These are phyloP conservation scores for Drosophila triauraria DNA, from an alignment of 1,140 invertebrate genomes.

Conservation along the genomic window DNA sequence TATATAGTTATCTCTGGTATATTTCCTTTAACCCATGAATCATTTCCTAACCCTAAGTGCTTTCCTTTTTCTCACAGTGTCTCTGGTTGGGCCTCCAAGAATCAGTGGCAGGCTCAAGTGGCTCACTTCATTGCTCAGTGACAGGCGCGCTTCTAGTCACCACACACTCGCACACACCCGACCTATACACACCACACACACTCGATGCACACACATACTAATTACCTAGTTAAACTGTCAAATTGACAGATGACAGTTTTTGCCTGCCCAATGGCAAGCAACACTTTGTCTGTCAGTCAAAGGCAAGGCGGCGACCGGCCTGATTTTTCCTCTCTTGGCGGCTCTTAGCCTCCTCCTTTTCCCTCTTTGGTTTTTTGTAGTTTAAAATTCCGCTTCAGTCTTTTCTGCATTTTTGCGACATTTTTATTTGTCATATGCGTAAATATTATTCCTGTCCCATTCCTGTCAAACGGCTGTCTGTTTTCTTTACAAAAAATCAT, in stretches of 20 bases:
- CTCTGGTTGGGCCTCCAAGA: conserved; percentile 32
- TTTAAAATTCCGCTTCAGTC: not conserved
- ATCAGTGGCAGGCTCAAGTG: conserved; percentile 72
- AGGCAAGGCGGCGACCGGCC: conserved; percentile 35
- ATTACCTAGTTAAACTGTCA: conserved; percentile 85
- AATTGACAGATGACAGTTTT: conserved; percentile 84
- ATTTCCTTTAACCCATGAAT: too few species aligned
- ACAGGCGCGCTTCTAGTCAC: conserved; percentile 70
- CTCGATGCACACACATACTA: conserved; percentile 61
- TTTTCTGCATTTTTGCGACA: conserved; percentile 62
- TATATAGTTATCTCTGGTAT: too few species aligned
- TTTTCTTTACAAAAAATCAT: conserved; percentile 61
- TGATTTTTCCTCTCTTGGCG: conserved; percentile 27
- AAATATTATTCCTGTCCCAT: conserved; percentile 64
- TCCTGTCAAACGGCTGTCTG: conserved; percentile 73
- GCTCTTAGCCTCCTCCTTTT: conserved; percentile 1
- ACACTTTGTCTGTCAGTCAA: conserved; percentile 73
- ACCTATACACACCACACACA: conserved; percentile 23
- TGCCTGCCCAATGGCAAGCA: conserved; percentile 73
- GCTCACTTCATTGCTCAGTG: conserved; percentile 70
- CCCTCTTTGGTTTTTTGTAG: conserved; percentile 1
- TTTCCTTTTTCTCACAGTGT: conserved; percentile 5
- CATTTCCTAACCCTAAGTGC: not conserved
- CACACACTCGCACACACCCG: conserved; percentile 23
- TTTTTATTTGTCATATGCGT: conserved; percentile 72